A percentile compares a stretch with the other conserved stretches of the same genome.
Evolutionary conservation across 2,888 invertebrate genomes (phyloP).

Genomic region (Tetranychus truncatus): DNA sequence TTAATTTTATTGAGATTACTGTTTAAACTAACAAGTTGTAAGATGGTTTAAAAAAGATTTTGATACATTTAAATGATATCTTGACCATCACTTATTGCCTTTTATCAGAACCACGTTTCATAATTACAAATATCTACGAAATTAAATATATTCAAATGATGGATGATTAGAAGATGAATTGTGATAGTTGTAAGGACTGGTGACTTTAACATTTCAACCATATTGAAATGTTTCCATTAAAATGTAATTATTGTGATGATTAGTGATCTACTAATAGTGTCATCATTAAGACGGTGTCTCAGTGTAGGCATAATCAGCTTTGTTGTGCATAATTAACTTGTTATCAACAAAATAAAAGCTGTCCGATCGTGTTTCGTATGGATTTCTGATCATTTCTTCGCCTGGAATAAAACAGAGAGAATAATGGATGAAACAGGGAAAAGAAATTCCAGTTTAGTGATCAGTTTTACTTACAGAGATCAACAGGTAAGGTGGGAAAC

Average conservation of each 20-base stretch:
- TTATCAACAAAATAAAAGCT: conserved; percentile 98
- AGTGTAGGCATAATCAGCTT: conserved; percentile 94
- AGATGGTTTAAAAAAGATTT: too few relatives aligned
- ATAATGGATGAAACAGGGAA: neutral
- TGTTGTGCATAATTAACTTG: conserved; percentile 93
- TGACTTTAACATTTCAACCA: neutral
- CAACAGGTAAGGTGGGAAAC: conserved; percentile 69
- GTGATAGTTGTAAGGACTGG: too few relatives aligned
- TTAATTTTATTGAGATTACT: neutral
- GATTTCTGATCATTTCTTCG: conserved; percentile 84
- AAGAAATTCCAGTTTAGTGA: neutral
- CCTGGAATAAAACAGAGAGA: conserved; percentile 39
- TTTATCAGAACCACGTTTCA: too few relatives aligned
- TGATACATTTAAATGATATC: too few relatives aligned
- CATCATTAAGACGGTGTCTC: conserved; percentile 30
- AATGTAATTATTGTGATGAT: neutral
- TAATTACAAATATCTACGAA: too few relatives aligned
- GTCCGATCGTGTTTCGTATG: conserved; percentile 92
- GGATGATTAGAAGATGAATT: conserved; percentile 31
- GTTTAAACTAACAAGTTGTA: too few relatives aligned
- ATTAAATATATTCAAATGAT: conserved; percentile 19
- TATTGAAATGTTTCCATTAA: neutral
- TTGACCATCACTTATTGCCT: too few relatives aligned
- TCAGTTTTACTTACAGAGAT: conserved; percentile 52
- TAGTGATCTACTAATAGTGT: neutral